Conservation (phyloP, 2,113 vertebrate genomes). For the Boleophthalmus pectinirostris region DNA sequence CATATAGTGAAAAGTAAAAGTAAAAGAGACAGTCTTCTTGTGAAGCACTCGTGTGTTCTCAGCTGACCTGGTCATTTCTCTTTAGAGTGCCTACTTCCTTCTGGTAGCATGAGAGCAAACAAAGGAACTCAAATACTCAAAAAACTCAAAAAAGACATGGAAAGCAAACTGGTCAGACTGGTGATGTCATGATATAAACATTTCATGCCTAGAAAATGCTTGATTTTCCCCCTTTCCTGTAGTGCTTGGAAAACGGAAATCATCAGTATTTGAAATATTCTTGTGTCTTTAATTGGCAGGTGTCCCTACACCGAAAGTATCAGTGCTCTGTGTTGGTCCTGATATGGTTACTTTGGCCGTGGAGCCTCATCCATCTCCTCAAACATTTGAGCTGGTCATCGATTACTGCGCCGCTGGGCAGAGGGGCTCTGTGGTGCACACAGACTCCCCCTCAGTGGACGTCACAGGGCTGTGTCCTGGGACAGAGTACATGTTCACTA, state of each 20-base stretch:
- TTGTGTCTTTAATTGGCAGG: slow-evolving; percentile 27
- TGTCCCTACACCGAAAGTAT: slow-evolving; percentile 26
- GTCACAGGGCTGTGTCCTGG: slow-evolving; percentile 39
- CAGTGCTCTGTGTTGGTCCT: slow-evolving; percentile 11
- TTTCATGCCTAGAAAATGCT: no score
- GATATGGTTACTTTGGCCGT: slow-evolving; percentile 35
- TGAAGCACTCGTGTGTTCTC: no score
- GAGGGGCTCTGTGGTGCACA: neutral
- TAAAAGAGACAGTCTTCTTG: no score
- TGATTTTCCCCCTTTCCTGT: neutral
- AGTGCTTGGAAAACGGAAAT: neutral
- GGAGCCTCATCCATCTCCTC: neutral
- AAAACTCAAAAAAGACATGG: no score
- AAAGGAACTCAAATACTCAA: no score
- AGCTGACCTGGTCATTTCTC: no score
- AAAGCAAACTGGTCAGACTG: no score
- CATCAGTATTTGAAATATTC: neutral
- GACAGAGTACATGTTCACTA: slow-evolving; percentile 43
- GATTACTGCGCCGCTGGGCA: slow-evolving; percentile 9
- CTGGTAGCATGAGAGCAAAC: no score
- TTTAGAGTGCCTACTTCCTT: no score
- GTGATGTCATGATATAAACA: no score
- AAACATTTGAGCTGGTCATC: slow-evolving; percentile 19
- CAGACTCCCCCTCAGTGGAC: slow-evolving; percentile 9
- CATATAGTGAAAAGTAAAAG: no score